Evolutionary conservation across 2,888 invertebrate species (phyloP).

Genomic region (Acanthosepion esculentum): DNA sequence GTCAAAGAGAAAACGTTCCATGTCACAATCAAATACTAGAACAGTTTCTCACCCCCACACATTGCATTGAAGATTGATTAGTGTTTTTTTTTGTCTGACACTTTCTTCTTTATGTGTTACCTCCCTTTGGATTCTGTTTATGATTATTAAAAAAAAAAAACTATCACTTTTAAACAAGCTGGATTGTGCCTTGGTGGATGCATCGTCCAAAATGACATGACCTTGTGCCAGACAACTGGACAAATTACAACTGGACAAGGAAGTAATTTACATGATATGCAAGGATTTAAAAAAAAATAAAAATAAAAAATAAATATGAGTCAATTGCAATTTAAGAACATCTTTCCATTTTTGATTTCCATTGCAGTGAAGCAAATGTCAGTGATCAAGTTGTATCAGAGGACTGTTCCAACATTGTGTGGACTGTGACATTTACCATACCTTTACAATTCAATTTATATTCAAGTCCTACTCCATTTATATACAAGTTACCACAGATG

Average conservation of each 20-base stretch:
- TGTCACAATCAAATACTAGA: no score
- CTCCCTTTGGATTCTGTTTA: no score
- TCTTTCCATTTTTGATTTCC: neutral
- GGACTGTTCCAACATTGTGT: neutral
- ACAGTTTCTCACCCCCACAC: no score
- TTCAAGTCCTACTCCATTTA: slow-evolving; percentile 58
- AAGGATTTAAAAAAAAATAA: neutral
- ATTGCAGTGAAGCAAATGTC: neutral
- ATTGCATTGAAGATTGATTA: no score
- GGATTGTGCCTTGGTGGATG: neutral
- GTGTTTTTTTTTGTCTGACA: no score
- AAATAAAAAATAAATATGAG: neutral
- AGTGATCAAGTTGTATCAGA: neutral
- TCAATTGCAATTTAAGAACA: neutral
- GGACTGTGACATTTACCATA: neutral
- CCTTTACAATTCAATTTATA: neutral
- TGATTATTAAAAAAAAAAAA: no score
- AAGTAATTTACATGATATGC: neutral
- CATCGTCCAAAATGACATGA: neutral
- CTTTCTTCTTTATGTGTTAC: no score
- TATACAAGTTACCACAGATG: slow-evolving; percentile 74
- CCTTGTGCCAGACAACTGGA: no score
- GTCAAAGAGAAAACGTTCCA: no score
- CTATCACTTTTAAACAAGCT: no score
- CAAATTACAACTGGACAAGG: neutral